phyloP scores from a whole-genome alignment of 1,140 invertebrate species.

The Tetranychus cinnabarinus region DNA sequence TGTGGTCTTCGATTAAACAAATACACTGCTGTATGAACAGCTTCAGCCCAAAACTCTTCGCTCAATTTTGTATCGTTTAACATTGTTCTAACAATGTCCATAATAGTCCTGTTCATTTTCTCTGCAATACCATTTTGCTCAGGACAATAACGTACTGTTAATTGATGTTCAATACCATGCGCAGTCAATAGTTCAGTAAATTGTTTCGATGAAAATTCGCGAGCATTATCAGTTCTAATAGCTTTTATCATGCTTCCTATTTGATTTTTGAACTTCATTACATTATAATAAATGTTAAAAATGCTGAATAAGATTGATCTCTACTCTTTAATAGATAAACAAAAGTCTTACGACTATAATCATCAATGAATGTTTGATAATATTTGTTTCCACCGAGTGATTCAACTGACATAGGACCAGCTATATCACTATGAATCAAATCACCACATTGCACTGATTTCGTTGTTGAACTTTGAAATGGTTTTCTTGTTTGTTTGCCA shows the following conservation, averaged over 20 bases:
- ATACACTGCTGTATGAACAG: too few species aligned
- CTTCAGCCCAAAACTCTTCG: slow-evolving; percentile 1
- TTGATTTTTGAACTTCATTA: neutral
- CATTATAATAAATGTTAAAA: neutral
- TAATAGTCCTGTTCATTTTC: neutral
- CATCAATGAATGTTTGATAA: slow-evolving; percentile 3
- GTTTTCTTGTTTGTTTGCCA: neutral
- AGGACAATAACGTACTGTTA: neutral
- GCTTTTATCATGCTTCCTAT: neutral
- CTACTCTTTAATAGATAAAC: slow-evolving; percentile 1
- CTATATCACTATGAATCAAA: neutral
- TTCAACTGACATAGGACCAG: neutral
- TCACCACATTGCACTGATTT: neutral
- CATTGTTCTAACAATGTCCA: neutral
- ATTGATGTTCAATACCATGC: neutral
- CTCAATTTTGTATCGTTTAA: neutral
- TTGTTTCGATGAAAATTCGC: neutral
- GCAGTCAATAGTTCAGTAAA: neutral
- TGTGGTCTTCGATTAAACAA: too few species aligned
- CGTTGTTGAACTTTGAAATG: neutral
- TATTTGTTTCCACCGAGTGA: neutral
- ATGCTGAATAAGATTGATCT: neutral
- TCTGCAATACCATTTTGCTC: neutral
- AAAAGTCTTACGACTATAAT: neutral
- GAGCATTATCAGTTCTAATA: neutral